These are phyloP conservation scores for Apis laboriosa DNA, from an alignment of 1,140 invertebrate species.

Conservation along the genomic window DNA sequence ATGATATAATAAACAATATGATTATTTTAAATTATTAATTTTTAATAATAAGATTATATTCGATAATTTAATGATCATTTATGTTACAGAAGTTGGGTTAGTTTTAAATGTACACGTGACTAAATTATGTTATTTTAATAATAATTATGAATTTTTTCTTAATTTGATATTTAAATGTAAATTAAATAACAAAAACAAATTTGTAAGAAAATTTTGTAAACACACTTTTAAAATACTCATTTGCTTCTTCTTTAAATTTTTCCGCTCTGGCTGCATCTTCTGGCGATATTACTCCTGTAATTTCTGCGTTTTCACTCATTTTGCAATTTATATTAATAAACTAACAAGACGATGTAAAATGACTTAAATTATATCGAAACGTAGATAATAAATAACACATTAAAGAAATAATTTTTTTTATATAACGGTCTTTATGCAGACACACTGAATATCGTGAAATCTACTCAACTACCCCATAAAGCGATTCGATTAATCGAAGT, in stretches of 20 bases:
- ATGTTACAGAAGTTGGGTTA: constrained; percentile 67
- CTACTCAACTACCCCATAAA: constrained; percentile 33
- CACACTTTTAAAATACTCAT: constrained; percentile 93
- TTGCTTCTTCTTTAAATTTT: constrained; percentile 91
- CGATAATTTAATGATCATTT: constrained; percentile 4
- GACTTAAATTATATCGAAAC: constrained; percentile 50
- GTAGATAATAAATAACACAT: constrained; percentile 68
- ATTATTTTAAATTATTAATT: neutral
- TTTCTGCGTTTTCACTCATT: constrained; percentile 71
- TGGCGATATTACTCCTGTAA: constrained; percentile 60
- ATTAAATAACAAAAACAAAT: neutral
- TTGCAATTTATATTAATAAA: constrained; percentile 21
- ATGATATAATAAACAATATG: neutral
- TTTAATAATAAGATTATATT: neutral
- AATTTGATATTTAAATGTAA: too few species aligned
- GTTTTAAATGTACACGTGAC: constrained; percentile 71
- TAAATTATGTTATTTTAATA: constrained; percentile 14
- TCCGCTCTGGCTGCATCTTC: constrained; percentile 84
- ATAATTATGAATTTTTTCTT: neutral
- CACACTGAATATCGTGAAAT: constrained; percentile 34
- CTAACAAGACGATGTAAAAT: constrained; percentile 50
- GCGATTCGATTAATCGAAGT: constrained; percentile 47
- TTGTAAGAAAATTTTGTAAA: neutral
- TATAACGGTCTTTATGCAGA: constrained; percentile 48
- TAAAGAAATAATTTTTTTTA: constrained; percentile 53